Evolutionary conservation across 1,140 invertebrate genomes (phyloP), one percentile per base, ranked within the genome.

Genomic region (Pseudobourletiella spinata): DNA sequence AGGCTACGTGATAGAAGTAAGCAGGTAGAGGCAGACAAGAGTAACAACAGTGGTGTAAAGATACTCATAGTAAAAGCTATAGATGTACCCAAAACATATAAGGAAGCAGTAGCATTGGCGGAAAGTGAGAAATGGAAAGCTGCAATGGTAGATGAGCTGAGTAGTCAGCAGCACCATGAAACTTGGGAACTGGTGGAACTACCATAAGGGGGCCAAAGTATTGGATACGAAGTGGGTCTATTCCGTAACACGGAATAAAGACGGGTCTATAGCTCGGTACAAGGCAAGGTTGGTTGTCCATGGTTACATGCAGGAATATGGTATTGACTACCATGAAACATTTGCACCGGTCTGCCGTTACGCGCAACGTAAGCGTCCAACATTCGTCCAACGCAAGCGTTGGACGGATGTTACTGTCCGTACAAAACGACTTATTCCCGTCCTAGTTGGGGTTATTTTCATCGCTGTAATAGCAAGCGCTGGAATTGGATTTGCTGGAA

Each of bases 241-340:
- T 43, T 60, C 61, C 20, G 11, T 51, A 1, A 67, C 63, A 22
- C 51, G 3, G 30, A 28, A 46, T 20, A 42, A 39, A 8, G 42
- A 60, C 25, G 65, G 65, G 0, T 1, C 48, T 2, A 25, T 63
- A 1, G 22, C 43, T 8, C 61, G 64, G 52, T 71, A 39, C 42
- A 73, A 73, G 57, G 71, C 74, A 0, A 35, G 76, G n/a, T 61
- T 78, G 0, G 74, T 76, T 16, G 72, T 73, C 1, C 70, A 70
- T 60, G 76, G 76, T 0, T 77, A 71, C 63, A 62, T 42, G 3
- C 76, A 78, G 59, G 59, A 57, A 6, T 46, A 69, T 56, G 76
- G 75, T 25, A 59, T 76, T 3, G 75, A 77, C 52, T 77, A 72
- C 55, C 18, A 69, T 25, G 75, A 78, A 66, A 79, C 71, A 26